Conservation (phyloP, 2,888 invertebrate genomes). For the Thera obeliscata region DNA sequence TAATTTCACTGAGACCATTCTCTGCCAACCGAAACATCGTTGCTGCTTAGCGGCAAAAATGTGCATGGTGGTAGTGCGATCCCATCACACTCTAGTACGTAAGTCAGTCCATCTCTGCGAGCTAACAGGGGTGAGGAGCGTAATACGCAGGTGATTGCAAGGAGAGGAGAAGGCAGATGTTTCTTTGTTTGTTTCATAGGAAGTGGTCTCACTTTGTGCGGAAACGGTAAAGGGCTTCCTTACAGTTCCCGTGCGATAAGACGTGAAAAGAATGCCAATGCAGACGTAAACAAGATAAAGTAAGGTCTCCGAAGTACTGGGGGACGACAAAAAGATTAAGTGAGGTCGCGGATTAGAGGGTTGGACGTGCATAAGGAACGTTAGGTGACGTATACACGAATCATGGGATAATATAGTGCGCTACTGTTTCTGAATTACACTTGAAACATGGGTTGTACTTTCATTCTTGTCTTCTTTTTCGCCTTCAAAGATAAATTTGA, state of each 20-base stretch:
- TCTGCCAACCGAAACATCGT: too few relatives aligned
- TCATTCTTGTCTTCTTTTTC: neutral
- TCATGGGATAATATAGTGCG: constrained; percentile 1
- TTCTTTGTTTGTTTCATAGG: too few relatives aligned
- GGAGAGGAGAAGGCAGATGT: too few relatives aligned
- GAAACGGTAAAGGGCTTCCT: neutral
- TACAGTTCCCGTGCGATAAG: neutral
- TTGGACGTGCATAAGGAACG: constrained; percentile 37
- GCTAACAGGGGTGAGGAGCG: too few relatives aligned
- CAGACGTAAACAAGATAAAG: constrained; percentile 47
- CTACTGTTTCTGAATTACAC: neutral
- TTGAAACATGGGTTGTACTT: neutral
- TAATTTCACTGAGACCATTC: too few relatives aligned
- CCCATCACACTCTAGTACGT: too few relatives aligned
- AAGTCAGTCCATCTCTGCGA: too few relatives aligned
- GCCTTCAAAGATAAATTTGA: neutral
- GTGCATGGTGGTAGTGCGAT: too few relatives aligned
- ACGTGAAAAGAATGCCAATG: neutral
- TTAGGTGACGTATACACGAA: constrained; percentile 31
- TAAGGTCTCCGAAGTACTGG: constrained; percentile 47
- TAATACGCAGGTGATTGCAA: too few relatives aligned
- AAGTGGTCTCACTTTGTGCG: neutral
- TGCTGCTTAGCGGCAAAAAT: too few relatives aligned
- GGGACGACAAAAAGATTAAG: constrained; percentile 55
- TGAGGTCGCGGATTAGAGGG: constrained; percentile 54